Base-by-base conservation (phyloP, 1,140 invertebrate species). In the Drosophila parabipectinata region DNA sequence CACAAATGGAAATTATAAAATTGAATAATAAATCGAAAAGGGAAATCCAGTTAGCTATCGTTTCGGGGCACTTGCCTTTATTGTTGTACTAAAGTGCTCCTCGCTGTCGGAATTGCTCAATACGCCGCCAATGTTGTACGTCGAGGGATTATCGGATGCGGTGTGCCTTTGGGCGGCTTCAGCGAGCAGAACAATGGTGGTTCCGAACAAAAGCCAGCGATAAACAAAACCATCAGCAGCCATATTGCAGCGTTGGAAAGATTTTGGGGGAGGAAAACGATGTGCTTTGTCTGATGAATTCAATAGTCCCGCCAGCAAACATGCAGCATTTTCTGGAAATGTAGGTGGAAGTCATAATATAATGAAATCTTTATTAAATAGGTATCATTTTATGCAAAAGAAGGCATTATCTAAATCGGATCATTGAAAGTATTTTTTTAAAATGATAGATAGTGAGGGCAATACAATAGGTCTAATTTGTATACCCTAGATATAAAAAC, bases 91-190 rank as follows among this genome's bases (percentile, higher is more conserved):
- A 90, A 98, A 98, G 91, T 95, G 94, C 12, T 92, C 92, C 88
- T 96, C 94, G 63, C 96, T 97, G 18, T 95, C 94, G 68, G 95
- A 95, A 91, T 95, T 96, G 52, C 96, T 97, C n/a, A 98, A 93
- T 9, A 98, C 97, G 21, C 97, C 97, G n/a, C 97, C 97, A 57
- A 98, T 97, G 87, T 97, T 97, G 91, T 96, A 97, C 74, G 94
- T 95, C 1, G 93, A 94, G 15, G 96, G 96, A 92, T 96, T 97
- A 56, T 92, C 84, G 28, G 80, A 78, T 48, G 84, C 84, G 67
- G 79, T 88, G 44, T 89, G 84, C 73, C 82, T 83, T 77, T 88
- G 84, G 66, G 77, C 77, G 55, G 62, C 69, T 58, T 48, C 67
- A 45, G 71, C 52, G 37, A 61, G 80, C 56, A 51, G 73, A 71